A percentile compares a stretch with the other conserved stretches of the same genome.
These are phyloP conservation scores for Pempheris klunzingeri DNA, from an alignment of 2,797 vertebrate species.

Conservation along the genomic window DNA sequence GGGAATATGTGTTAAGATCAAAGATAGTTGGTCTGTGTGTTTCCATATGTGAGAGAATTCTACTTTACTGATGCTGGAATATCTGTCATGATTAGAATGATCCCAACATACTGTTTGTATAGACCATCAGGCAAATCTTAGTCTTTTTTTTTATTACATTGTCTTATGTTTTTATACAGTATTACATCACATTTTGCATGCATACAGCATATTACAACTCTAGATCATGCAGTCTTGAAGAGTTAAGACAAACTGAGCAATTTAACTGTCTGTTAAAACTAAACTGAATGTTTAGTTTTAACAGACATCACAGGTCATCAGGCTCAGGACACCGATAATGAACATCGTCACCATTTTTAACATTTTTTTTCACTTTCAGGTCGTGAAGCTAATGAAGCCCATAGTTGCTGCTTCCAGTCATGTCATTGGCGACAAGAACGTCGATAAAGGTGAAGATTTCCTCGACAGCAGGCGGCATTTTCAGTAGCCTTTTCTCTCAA, in stretches of 20 bases:
- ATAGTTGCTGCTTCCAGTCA: conserved; percentile 77
- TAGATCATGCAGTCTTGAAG: neutral
- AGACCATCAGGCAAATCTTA: neutral
- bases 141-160: conserved; percentile 2
- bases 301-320: neutral
- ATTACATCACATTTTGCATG: neutral
- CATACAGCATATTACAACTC: neutral
- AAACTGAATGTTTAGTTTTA: too few species aligned
- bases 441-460: conserved; percentile 77
- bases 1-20: neutral
- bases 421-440: conserved; percentile 73
- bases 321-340: neutral
- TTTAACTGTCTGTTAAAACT: too few species aligned
- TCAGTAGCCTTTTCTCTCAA: neutral
- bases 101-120: neutral
- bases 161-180: conserved; percentile 22
- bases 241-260: neutral
- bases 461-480: neutral
- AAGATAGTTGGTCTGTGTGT: too few species aligned
- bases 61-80: neutral
- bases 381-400: conserved; percentile 79
- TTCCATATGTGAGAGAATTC: neutral
- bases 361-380: conserved; percentile 41
- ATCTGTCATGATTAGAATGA: neutral
- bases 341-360: neutral